Evolutionary conservation across 2,888 invertebrate species (phyloP).

Genomic region (Zelleria hepariella): DNA sequence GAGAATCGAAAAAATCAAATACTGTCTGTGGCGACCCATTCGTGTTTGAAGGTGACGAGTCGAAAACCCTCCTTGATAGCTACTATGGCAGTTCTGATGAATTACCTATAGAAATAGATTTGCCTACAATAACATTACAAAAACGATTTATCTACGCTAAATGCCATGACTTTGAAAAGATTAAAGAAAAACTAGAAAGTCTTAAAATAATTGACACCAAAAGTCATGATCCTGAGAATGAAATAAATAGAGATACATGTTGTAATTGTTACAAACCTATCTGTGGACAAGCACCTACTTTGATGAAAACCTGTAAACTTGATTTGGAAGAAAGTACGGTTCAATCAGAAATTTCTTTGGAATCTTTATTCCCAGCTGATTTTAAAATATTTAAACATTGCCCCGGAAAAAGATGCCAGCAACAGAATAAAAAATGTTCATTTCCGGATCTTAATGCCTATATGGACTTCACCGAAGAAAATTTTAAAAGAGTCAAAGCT

Average conservation of each 20-base stretch:
- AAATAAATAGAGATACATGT: background rate
- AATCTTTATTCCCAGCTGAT: background rate
- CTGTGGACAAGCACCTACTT: background rate
- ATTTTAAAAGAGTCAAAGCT: slow-evolving; percentile 37
- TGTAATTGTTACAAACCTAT: background rate
- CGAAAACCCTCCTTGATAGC: slow-evolving; percentile 19
- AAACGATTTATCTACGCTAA: slow-evolving; percentile 54
- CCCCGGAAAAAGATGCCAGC: slow-evolving; percentile 31
- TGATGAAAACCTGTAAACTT: background rate
- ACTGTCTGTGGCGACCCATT: slow-evolving; percentile 31
- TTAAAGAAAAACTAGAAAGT: slow-evolving; percentile 33
- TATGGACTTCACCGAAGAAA: slow-evolving; percentile 49
- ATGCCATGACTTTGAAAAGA: slow-evolving; percentile 48
- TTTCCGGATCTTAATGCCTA: slow-evolving; percentile 38
- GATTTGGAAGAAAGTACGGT: slow-evolving; percentile 10
- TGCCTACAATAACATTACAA: slow-evolving; percentile 40
- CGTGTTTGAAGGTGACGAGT: slow-evolving; percentile 40
- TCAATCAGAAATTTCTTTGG: background rate
- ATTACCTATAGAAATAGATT: slow-evolving; percentile 40
- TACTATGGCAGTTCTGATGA: slow-evolving; percentile 30
- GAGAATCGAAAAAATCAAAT: slow-evolving; percentile 27
- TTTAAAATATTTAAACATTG: slow-evolving; percentile 29
- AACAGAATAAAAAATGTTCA: slow-evolving; percentile 21
- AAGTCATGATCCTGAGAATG: background rate
- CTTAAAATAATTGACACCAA: background rate